Evolutionary conservation across 1,140 invertebrate genomes (phyloP).

Genomic region (Drosophila pallidifrons): DNA sequence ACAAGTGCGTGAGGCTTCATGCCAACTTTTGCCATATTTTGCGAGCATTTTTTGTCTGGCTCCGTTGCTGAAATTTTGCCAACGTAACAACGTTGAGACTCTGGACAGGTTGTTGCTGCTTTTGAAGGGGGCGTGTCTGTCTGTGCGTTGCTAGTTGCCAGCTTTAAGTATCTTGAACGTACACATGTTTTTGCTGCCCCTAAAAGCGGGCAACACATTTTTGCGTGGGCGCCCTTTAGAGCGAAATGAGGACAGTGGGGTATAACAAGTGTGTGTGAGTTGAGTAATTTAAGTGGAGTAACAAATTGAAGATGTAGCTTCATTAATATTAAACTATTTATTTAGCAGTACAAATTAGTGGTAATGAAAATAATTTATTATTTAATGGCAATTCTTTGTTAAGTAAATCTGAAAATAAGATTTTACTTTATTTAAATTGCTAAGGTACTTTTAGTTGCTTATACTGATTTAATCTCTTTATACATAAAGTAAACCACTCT

Average conservation of each 20-base stretch:
- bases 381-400: too few relatives aligned
- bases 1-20: slow-evolving; percentile 7
- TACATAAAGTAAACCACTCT: too few relatives aligned
- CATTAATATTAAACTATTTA: too few relatives aligned
- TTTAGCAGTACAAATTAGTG: too few relatives aligned
- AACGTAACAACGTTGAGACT: slow-evolving; percentile 8
- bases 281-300: not conserved
- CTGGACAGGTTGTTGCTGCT: slow-evolving; percentile 6
- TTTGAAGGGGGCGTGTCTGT: not conserved
- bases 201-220: slow-evolving; percentile 2
- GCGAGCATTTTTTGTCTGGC: not conserved
- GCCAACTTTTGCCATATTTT: slow-evolving; percentile 6
- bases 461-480: too few relatives aligned
- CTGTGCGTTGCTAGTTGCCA: not conserved
- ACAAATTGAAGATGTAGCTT: too few relatives aligned
- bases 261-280: not conserved
- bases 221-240: not conserved
- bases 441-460: too few relatives aligned
- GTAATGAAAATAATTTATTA: too few relatives aligned
- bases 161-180: slow-evolving; percentile 18
- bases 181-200: slow-evolving; percentile 15
- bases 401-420: too few relatives aligned
- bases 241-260: not conserved
- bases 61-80: slow-evolving; percentile 3
- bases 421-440: too few relatives aligned